Percentiles rank a stretch among this genome's conserved stretches.
Evolutionary conservation across 2,797 vertebrate species (phyloP).

Genomic region (Dicrostonyx torquatus): DNA sequence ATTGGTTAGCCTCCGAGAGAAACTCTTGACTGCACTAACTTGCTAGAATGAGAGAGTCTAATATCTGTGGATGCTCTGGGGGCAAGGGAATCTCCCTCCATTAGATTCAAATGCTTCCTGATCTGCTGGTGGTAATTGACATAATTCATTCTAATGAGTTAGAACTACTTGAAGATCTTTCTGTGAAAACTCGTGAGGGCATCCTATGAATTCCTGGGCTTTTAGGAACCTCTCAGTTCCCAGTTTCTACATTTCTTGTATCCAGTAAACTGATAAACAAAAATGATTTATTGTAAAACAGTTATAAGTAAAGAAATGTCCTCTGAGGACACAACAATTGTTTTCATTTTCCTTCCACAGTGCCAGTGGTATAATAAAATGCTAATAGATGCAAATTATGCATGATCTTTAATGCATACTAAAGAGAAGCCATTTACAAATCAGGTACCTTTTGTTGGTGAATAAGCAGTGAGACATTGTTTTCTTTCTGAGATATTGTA

Average conservation of each 20-base stretch:
- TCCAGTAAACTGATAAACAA: constrained; percentile 80
- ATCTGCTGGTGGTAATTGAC: constrained; percentile 71
- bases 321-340: constrained; percentile 87
- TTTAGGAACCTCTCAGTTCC: constrained; percentile 80
- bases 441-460: constrained; percentile 81
- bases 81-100: constrained; percentile 11
- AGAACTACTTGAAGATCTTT: constrained; percentile 72
- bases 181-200: constrained; percentile 75
- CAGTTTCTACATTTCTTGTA: constrained; percentile 77
- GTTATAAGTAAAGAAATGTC: constrained; percentile 85
- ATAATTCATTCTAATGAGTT: constrained; percentile 76
- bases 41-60: constrained; percentile 31
- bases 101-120: constrained; percentile 70
- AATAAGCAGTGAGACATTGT: constrained; percentile 76
- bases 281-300: constrained; percentile 85
- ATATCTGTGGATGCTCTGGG: not conserved
- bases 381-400: constrained; percentile 91
- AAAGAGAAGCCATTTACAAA: constrained; percentile 85
- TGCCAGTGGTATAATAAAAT: constrained; percentile 88
- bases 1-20: not conserved
- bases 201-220: constrained; percentile 74
- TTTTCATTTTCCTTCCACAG: constrained; percentile 84
- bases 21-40: constrained; percentile 3
- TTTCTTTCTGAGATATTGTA: constrained; percentile 74
- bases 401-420: constrained; percentile 87